Conservation (phyloP, 2,113 vertebrate genomes). For the Peromyscus polionotus region DNA sequence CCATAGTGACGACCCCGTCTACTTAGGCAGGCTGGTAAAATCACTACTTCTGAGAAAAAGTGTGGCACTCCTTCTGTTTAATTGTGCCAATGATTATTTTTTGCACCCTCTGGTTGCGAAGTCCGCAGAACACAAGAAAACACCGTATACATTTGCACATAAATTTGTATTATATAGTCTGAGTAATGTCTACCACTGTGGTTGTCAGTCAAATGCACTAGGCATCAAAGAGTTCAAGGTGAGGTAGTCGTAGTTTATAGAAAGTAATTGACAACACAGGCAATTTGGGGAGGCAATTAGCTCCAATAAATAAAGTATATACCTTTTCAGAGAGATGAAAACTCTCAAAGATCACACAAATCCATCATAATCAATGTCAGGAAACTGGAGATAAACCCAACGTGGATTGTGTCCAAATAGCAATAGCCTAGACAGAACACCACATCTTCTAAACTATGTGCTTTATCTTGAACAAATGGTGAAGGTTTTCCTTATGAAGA, state of each 20-base stretch:
- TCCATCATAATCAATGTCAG: constrained; percentile 40
- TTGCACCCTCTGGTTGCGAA: constrained; percentile 14
- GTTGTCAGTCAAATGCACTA: constrained; percentile 6
- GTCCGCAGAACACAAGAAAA: not conserved
- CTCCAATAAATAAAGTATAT: constrained; percentile 52
- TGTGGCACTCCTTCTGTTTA: not conserved
- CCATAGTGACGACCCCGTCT: not conserved
- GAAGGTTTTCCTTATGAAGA: constrained; percentile 59
- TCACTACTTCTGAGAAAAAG: not conserved
- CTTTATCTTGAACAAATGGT: not conserved
- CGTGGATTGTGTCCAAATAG: constrained; percentile 14
- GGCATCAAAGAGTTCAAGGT: constrained; percentile 63
- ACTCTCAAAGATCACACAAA: constrained; percentile 51
- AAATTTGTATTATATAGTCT: not conserved
- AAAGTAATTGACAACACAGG: constrained; percentile 59
- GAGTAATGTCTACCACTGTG: not conserved
- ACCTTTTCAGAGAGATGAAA: constrained; percentile 59
- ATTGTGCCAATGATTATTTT: constrained; percentile 45
- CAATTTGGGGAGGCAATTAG: constrained; percentile 52
- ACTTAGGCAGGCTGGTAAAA: constrained; percentile 6
- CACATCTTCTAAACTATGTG: not conserved
- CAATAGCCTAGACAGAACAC: not conserved
- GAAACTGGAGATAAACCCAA: constrained; percentile 34
- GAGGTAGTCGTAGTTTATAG: constrained; percentile 46
- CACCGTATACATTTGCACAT: not conserved